Base-by-base conservation (phyloP, 2,113 vertebrate species). In the Onychostruthus taczanowskii region DNA sequence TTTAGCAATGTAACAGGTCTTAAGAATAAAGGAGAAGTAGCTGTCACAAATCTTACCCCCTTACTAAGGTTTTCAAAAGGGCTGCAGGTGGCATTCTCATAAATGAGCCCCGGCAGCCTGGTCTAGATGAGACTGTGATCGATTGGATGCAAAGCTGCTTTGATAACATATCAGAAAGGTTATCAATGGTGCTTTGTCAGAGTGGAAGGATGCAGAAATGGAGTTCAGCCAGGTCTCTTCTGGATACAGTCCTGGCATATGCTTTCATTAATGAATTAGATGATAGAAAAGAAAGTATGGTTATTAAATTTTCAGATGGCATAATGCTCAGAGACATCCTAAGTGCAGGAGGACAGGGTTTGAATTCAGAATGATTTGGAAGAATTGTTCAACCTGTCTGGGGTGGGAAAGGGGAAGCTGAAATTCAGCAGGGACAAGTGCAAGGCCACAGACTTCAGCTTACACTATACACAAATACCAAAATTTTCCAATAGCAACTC, bases 261-360 rank as follows among this genome's bases (percentile, higher is more conserved):
- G 64, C 82, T 97, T 95, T 83, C 68, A 70, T 88, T 95, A 95
- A 62, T 59, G 68, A 88, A 94, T 93, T 93, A 88, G 85, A 69
- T 2, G 31, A 69, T 35, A 77, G 73, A 75, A 86, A 89, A 93
- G 49, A 68, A 63, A 87, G 58, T 18, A 53, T 49, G 28, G 75
- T 93, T 96, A 93, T 93, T 95, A 92, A 94, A 93, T 92, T 95
- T 97, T 96, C 72, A 80, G 85, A 84, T 70, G 85, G 59, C 79
- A 69, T 86, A 94, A 94, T 7, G 16, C 68, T 95, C 1, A 1
- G 77, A 89, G 84, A 75, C 89, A 63, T 15, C 6, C 1, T 35
- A 83, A 69, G 85, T 37, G 66, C 85, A 79, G 39, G 41, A 87
- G 47, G 67, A 96, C 67, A 70, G 63, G 64, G 23, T 55, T 58